Evolutionary conservation across 2,888 invertebrate species (phyloP).

Genomic region (Andrena flavipes): DNA sequence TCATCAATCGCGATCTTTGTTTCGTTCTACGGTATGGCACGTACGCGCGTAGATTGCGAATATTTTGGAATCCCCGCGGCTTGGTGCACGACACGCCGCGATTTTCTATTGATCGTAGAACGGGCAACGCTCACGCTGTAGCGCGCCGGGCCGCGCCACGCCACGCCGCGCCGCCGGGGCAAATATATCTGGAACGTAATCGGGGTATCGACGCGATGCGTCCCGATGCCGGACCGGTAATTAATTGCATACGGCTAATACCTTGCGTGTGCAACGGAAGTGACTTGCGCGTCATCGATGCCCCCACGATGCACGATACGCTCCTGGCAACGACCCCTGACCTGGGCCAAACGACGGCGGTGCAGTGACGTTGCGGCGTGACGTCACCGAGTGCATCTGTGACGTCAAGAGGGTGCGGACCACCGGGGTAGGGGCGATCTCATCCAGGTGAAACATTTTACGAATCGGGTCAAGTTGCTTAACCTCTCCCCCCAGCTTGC

Average conservation of each 20-base stretch:
- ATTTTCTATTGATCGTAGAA: conserved; percentile 30
- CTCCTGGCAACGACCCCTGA: conserved; percentile 71
- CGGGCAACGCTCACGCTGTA: not conserved
- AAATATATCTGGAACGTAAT: conserved; percentile 48
- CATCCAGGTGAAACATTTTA: conserved; percentile 72
- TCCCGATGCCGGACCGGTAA: conserved; percentile 58
- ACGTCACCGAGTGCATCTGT: conserved; percentile 84
- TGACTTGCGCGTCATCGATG: conserved; percentile 66
- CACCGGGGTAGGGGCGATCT: conserved; percentile 65
- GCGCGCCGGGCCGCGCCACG: too few relatives aligned
- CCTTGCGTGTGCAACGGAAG: conserved; percentile 54
- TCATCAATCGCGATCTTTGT: conserved; percentile 11
- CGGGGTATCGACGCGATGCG: conserved; percentile 58
- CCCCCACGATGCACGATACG: conserved; percentile 60
- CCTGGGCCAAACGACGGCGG: conserved; percentile 85
- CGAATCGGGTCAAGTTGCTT: conserved; percentile 71
- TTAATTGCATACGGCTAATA: conserved; percentile 65
- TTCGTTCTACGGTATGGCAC: not conserved
- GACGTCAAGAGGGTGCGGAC: conserved; percentile 84
- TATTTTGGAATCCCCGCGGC: not conserved
- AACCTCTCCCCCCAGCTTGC: conserved; percentile 1
- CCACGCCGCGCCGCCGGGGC: not conserved
- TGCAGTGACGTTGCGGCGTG: conserved; percentile 85
- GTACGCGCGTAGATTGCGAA: not conserved
- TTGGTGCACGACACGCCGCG: not conserved